A percentile compares a stretch with the other conserved stretches of the same genome.
Conservation (phyloP, 2,797 vertebrate genomes). For the Myoxocephalus aenaeus region DNA sequence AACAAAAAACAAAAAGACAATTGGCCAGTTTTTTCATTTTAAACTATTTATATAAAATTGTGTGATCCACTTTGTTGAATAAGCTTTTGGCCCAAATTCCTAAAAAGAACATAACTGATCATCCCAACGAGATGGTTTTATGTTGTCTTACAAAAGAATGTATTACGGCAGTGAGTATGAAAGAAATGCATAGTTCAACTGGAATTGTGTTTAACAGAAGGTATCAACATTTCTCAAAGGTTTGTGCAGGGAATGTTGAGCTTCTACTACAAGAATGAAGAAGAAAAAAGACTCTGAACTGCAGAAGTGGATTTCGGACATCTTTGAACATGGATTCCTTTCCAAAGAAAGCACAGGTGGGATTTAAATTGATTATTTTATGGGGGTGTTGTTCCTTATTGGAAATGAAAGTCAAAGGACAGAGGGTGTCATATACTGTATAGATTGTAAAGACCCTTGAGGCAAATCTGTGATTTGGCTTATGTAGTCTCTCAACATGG, state of each 20-base stretch:
- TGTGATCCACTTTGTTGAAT: background rate
- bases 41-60: background rate
- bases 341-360: constrained; percentile 48
- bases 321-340: constrained; percentile 66
- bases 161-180: background rate
- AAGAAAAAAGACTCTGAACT: constrained; percentile 62
- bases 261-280: constrained; percentile 62
- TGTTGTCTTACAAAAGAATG: background rate
- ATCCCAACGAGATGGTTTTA: background rate
- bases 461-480: too few relatives aligned
- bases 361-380: background rate
- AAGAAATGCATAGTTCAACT: background rate
- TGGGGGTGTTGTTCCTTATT: too few relatives aligned
- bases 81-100: background rate
- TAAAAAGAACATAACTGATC: background rate
- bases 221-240: constrained; percentile 32
- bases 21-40: too few relatives aligned
- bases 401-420: too few relatives aligned
- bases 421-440: too few relatives aligned
- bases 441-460: too few relatives aligned
- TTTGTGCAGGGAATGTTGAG: constrained; percentile 60
- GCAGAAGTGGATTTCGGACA: constrained; percentile 69
- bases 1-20: too few relatives aligned
- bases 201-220: background rate
- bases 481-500: too few relatives aligned